A percentile compares a stretch with the other conserved stretches of the same genome.
Conservation (phyloP, 2,113 vertebrate genomes). For the Corapipo altera region DNA sequence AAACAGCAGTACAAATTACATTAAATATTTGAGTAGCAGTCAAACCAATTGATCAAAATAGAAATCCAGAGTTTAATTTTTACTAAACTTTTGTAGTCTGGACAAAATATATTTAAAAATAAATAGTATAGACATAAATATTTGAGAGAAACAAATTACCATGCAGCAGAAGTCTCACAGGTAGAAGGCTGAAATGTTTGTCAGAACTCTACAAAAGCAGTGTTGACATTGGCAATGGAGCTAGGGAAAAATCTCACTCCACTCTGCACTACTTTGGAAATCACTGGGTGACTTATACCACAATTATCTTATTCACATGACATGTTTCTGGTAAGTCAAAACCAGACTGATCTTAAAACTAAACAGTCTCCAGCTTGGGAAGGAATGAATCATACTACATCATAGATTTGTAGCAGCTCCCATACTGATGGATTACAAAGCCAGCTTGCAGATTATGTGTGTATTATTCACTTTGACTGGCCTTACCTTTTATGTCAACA, state of each 20-base stretch:
- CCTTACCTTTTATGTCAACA: neutral
- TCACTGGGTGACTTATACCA: neutral
- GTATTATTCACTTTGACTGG: neutral
- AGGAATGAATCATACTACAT: accelerated
- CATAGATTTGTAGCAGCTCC: neutral
- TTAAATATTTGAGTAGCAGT: neutral
- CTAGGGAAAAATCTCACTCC: neutral
- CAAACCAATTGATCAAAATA: neutral
- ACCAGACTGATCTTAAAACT: neutral
- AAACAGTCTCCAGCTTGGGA: neutral
- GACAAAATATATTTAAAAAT: neutral
- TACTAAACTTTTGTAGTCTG: neutral
- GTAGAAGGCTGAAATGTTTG: neutral
- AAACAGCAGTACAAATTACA: neutral
- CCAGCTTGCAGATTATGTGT: neutral
- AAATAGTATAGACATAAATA: neutral
- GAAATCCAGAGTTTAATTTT: neutral
- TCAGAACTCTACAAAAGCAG: neutral
- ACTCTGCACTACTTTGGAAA: neutral
- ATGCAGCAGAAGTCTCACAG: neutral
- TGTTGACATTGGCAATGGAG: neutral
- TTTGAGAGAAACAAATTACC: neutral
- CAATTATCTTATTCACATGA: neutral
- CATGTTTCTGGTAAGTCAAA: neutral
- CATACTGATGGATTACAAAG: neutral